phyloP scores from a whole-genome alignment of 2,888 invertebrate genomes.

The Parthenolecanium corni region DNA sequence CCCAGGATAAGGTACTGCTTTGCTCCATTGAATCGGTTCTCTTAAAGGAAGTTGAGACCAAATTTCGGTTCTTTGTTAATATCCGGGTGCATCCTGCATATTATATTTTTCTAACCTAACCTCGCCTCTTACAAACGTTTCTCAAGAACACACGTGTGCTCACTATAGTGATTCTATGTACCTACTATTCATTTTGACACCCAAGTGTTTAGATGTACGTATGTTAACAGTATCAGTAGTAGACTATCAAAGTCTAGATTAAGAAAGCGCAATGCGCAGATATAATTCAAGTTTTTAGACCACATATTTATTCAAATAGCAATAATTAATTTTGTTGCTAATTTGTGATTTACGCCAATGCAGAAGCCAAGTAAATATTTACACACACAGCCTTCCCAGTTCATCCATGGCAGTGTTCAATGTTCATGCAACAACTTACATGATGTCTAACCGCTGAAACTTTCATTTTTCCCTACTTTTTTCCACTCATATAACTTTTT shows the following conservation, averaged over 20 bases:
- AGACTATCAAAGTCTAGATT: too few relatives aligned
- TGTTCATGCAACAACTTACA: not conserved
- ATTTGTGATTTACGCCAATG: not conserved
- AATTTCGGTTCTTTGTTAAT: slow-evolving; percentile 23
- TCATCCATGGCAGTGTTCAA: not conserved
- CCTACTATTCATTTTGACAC: too few relatives aligned
- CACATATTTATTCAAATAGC: not conserved
- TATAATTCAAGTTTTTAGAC: too few relatives aligned
- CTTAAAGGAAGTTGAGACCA: slow-evolving; percentile 17
- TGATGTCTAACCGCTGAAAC: not conserved
- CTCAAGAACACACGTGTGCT: not conserved
- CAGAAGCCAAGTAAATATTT: too few relatives aligned
- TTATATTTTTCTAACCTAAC: slow-evolving; percentile 6
- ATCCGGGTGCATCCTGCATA: slow-evolving; percentile 22
- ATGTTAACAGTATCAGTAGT: too few relatives aligned
- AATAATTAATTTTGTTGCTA: not conserved
- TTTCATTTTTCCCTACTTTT: not conserved
- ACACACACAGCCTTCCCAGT: not conserved
- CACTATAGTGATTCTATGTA: too few relatives aligned
- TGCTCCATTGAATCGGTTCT: slow-evolving; percentile 5
- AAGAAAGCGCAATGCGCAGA: too few relatives aligned
- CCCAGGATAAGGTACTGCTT: slow-evolving; percentile 5
- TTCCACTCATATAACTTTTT: not conserved
- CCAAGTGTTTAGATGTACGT: too few relatives aligned
- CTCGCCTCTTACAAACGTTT: not conserved